Conservation (phyloP, 2,797 vertebrate species). For the Epinephelus coioides region DNA sequence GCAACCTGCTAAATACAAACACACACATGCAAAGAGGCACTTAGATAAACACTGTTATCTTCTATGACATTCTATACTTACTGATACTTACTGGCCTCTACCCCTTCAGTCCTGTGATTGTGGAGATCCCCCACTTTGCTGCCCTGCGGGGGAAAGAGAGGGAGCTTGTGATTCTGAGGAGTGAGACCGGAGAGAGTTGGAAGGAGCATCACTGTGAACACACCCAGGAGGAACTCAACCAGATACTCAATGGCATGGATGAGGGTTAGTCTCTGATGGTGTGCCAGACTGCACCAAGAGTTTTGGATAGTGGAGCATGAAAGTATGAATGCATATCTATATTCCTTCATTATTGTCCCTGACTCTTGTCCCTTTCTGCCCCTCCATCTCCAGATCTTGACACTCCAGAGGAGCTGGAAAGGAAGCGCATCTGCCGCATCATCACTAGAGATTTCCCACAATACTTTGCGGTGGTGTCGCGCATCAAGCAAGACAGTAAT, state of each 20-base stretch:
- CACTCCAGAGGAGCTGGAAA: conserved; percentile 93
- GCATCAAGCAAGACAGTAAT: conserved; percentile 97
- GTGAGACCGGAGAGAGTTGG: conserved; percentile 98
- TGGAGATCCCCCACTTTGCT: conserved; percentile 99
- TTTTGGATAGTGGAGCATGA: neutral
- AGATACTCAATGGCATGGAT: conserved; percentile 97
- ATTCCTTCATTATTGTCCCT: neutral
- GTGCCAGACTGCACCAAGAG: no score
- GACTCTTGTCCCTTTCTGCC: neutral
- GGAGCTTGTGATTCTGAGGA: conserved; percentile 96
- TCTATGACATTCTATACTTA: neutral
- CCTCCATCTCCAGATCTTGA: conserved; percentile 89
- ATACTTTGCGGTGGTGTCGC: conserved; percentile 97
- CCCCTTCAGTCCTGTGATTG: conserved; percentile 93
- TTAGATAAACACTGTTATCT: neutral
- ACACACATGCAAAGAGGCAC: neutral
- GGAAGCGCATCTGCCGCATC: conserved; percentile 96
- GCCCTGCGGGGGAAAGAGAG: conserved; percentile 95
- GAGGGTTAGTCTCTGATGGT: conserved; percentile 87
- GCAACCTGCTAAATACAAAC: neutral
- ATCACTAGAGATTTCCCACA: conserved; percentile 98
- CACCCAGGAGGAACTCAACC: conserved; percentile 96
- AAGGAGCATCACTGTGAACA: conserved; percentile 98
- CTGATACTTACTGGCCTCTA: neutral
- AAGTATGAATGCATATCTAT: neutral